Conservation (phyloP, 2,113 vertebrate genomes). For the Anarrhichthys ocellatus region DNA sequence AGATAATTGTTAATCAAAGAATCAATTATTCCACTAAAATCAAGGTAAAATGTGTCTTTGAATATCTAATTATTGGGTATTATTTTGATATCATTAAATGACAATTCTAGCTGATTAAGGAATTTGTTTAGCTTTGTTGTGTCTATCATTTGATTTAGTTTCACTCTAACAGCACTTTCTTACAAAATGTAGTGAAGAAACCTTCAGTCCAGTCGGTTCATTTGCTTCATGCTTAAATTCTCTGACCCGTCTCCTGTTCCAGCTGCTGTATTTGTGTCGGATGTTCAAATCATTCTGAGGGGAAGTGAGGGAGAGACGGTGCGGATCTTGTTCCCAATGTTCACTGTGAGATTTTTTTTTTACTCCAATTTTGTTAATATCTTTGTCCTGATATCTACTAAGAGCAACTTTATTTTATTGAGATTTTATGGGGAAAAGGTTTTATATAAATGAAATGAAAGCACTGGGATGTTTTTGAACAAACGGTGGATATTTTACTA, state of each 20-base stretch:
- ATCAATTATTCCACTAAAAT: constrained; percentile 31
- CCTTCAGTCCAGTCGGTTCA: constrained; percentile 16
- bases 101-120: constrained; percentile 4
- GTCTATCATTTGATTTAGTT: constrained; percentile 10
- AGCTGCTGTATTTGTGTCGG: constrained; percentile 72
- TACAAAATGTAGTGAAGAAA: constrained; percentile 20
- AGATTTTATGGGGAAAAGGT: constrained; percentile 76
- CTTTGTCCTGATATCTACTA: constrained; percentile 76
- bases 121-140: constrained; percentile 29
- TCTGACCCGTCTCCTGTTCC: constrained; percentile 53
- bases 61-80: constrained; percentile 25
- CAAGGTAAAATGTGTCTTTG: constrained; percentile 5
- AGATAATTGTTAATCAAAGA: constrained; percentile 7
- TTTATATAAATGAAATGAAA: constrained; percentile 75
- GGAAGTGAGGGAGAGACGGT: constrained; percentile 21
- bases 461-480: constrained; percentile 65
- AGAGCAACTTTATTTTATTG: constrained; percentile 82
- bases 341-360: constrained; percentile 79
- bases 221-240: constrained; percentile 28
- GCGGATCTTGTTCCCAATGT: constrained; percentile 73
- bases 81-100: constrained; percentile 14
- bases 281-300: constrained; percentile 45
- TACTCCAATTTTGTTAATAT: constrained; percentile 72
- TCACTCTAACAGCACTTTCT: constrained; percentile 4
- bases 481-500: constrained; percentile 55